Conservation (phyloP, 2,113 vertebrate genomes). For the Hemiscyllium ocellatum region DNA sequence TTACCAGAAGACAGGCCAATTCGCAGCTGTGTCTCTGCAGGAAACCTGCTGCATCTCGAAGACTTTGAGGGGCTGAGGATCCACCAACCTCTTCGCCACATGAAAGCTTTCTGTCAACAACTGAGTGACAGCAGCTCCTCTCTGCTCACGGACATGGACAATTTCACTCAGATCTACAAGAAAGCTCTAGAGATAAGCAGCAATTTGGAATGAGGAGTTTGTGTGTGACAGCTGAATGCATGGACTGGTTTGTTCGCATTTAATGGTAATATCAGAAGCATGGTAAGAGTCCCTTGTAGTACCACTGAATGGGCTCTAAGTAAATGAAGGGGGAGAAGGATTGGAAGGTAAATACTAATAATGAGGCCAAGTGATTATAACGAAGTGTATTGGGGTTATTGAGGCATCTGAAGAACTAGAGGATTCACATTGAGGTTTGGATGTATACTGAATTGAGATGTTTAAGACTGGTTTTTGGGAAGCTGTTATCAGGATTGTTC, state of each 20-base stretch:
- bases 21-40: slow-evolving; percentile 79
- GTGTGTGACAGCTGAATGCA: slow-evolving; percentile 52
- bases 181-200: slow-evolving; percentile 92
- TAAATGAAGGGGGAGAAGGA: neutral
- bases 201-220: slow-evolving; percentile 65
- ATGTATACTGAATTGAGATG: neutral
- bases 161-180: slow-evolving; percentile 97
- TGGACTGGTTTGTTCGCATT: slow-evolving; percentile 43
- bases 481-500: neutral
- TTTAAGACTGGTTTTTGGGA: neutral
- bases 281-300: slow-evolving; percentile 34
- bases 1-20: slow-evolving; percentile 65
- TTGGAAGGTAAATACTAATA: neutral
- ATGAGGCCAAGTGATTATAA: neutral
- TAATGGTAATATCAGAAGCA: slow-evolving; percentile 42
- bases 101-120: slow-evolving; percentile 71
- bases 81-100: slow-evolving; percentile 65
- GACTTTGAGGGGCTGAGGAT: slow-evolving; percentile 71
- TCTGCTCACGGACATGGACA: slow-evolving; percentile 83
- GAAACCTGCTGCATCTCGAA: slow-evolving; percentile 82
- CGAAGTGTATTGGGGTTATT: neutral
- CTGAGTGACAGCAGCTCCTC: slow-evolving; percentile 90
- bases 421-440: neutral
- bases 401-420: neutral
- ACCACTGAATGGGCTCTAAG: neutral